Percentiles rank a stretch among this genome's conserved stretches.
Conservation (phyloP, 1,140 invertebrate genomes). For the Drosophila subpulchrella region DNA sequence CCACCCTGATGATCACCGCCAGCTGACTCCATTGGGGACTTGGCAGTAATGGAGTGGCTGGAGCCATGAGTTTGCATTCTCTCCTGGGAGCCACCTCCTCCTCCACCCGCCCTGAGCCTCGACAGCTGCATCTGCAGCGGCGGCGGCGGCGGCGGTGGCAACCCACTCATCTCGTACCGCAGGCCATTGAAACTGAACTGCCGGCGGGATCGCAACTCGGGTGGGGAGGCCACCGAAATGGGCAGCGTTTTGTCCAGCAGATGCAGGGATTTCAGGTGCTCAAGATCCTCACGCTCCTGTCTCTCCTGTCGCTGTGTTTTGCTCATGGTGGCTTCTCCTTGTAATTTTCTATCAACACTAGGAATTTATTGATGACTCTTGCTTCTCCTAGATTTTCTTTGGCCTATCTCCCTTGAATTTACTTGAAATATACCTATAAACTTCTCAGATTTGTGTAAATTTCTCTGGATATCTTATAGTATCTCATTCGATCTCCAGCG, state of each 20-base stretch:
- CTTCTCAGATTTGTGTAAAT: background rate
- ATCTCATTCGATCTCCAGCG: background rate
- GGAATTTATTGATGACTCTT: background rate
- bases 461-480: background rate
- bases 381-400: background rate
- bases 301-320: background rate
- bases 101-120: background rate
- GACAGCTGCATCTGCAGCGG: background rate
- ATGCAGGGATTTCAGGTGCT: slow-evolving; percentile 9
- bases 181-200: slow-evolving; percentile 56
- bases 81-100: background rate
- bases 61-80: background rate
- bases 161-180: slow-evolving; percentile 41
- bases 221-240: slow-evolving; percentile 29
- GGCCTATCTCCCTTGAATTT: background rate
- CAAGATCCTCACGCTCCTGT: background rate
- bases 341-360: background rate
- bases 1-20: slow-evolving; percentile 12
- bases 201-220: slow-evolving; percentile 44
- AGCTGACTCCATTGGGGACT: background rate
- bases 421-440: background rate
- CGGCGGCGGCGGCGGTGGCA: background rate
- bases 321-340: background rate
- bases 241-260: slow-evolving; percentile 46
- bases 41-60: background rate